Evolutionary conservation across 1,140 invertebrate genomes (phyloP).

Genomic region (Phthorimaea operculella): DNA sequence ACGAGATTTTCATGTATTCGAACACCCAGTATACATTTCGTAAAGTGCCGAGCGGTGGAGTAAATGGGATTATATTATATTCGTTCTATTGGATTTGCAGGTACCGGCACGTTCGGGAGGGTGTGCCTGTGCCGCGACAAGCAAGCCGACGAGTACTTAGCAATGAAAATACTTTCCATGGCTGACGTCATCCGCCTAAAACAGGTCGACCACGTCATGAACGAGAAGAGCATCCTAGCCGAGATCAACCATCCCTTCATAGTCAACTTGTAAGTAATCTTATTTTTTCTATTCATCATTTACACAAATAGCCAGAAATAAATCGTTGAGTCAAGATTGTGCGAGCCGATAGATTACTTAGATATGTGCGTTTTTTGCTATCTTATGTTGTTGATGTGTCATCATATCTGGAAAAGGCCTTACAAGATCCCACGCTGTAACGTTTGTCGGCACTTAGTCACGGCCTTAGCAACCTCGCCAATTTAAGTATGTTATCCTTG

Average conservation of each 20-base stretch:
- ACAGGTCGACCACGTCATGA: slow-evolving; percentile 94
- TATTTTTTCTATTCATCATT: neutral
- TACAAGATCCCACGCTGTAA: no score
- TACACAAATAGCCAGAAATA: neutral
- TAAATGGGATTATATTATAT: neutral
- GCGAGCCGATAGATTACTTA: no score
- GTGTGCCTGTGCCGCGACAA: slow-evolving; percentile 88
- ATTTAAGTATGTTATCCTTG: no score
- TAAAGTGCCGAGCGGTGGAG: neutral
- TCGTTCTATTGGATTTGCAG: slow-evolving; percentile 64
- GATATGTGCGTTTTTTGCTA: no score
- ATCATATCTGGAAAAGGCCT: no score
- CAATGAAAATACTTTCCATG: slow-evolving; percentile 93
- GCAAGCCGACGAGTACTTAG: slow-evolving; percentile 80
- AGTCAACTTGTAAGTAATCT: slow-evolving; percentile 88
- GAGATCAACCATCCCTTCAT: slow-evolving; percentile 94
- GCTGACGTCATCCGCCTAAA: slow-evolving; percentile 92
- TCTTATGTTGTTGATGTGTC: no score
- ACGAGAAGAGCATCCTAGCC: slow-evolving; percentile 90
- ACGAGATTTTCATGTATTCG: no score
- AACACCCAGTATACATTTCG: neutral
- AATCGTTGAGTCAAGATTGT: no score
- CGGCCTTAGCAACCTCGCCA: no score
- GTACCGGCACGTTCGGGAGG: slow-evolving; percentile 93
- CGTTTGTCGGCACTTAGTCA: no score